Base-by-base conservation (phyloP, 2,888 invertebrate genomes). In the Drosophila borborema region DNA sequence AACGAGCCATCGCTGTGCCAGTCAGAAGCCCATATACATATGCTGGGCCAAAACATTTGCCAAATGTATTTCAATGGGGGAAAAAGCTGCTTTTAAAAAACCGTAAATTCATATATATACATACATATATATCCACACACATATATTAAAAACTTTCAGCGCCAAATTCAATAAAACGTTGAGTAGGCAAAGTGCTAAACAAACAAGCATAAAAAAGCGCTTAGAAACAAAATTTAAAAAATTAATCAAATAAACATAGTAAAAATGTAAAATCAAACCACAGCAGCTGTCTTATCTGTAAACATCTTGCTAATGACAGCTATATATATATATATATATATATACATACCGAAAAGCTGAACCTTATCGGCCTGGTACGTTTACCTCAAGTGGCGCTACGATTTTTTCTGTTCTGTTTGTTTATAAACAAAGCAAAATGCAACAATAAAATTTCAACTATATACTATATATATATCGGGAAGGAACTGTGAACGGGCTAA, bases 351-450 rank as follows among this genome's bases (percentile, higher is more conserved):
- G 36, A 54, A 58, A 53, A 34, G 10, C 18, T 41, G 3, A 16
- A 45, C 16, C 66, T 64, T 64, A 80, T 74, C 80, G 54, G 20
- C 20, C 4, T 3, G n/a, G 18, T 18, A 23, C 48, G 66, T 40
- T 62, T 66, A 46, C 62, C 40, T 16, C 43, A 63, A 48, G 49
- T 64, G 63, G 79, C 68, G 74, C 61, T 59, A 62, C 10, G 38
- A 20, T 18, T 34, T 12, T 18, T 1, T 23, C 4, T 10, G 43
- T 23, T 18, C 14, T 18, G 49, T 74, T 81, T 89, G 64, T 86
- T 86, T 86, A 89, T 73, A 80, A 83, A 81, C 71, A 89, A 67
- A 71, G 60, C 49, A 53, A 58, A 40, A 34, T 9, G 9, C 8
- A 34, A 34, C 14, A 40, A 18, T 34, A 51, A 51, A 51, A 72